Evolutionary conservation across 2,888 invertebrate genomes (phyloP).

Genomic region (Drosophila diplacantha): DNA sequence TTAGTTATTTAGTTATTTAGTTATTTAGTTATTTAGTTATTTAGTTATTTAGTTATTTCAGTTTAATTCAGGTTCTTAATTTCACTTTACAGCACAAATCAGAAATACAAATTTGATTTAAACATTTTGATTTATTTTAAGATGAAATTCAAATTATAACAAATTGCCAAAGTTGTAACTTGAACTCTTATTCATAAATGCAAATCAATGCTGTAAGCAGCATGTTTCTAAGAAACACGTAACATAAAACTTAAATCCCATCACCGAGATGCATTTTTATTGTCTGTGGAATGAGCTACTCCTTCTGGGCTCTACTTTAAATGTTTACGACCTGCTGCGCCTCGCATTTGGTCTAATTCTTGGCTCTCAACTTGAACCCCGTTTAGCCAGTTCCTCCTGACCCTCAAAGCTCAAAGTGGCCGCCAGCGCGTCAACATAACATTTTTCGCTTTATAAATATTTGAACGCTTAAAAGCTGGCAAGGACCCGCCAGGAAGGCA

Average conservation of each 20-base stretch:
- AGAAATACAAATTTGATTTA: too few species aligned
- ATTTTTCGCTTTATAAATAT: conserved; percentile 63
- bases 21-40: too few species aligned
- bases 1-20: too few species aligned
- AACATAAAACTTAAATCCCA: neutral
- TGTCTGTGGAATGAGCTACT: neutral
- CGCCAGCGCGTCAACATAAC: conserved; percentile 54
- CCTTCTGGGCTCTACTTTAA: neutral
- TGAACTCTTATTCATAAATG: neutral
- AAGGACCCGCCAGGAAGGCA: conserved; percentile 21
- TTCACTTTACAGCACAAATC: neutral
- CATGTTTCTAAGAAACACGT: neutral
- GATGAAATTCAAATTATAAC: too few species aligned
- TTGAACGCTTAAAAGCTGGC: conserved; percentile 62
- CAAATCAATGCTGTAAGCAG: neutral
- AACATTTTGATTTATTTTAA: neutral
- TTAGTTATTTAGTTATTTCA: too few species aligned
- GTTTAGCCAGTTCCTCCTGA: conserved; percentile 20
- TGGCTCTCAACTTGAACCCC: conserved; percentile 49
- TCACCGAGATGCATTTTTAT: neutral
- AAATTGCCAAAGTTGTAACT: neutral
- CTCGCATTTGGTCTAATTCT: conserved; percentile 54
- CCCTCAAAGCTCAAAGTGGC: conserved; percentile 23
- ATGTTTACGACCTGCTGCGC: conserved; percentile 15
- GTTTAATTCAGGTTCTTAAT: neutral